phyloP scores from a whole-genome alignment of 2,797 vertebrate genomes.

The Vultur gryphus region DNA sequence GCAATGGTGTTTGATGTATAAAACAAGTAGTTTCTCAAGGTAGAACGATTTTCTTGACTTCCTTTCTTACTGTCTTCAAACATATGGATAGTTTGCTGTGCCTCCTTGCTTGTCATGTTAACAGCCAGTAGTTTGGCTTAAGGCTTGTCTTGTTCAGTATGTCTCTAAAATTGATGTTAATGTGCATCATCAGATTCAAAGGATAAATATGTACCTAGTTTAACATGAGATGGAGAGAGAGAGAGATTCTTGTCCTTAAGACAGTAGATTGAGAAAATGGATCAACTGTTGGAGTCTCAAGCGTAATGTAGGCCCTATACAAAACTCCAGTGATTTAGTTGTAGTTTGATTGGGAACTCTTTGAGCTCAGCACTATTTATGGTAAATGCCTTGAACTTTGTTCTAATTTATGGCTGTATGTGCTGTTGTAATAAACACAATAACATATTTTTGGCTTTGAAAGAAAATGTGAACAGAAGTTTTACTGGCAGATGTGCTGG shows the following conservation, averaged over 20 bases:
- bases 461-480: not conserved
- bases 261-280: not conserved
- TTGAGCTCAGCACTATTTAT: not conserved
- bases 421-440: not conserved
- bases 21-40: not conserved
- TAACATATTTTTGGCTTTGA: not conserved
- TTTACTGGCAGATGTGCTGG: not conserved
- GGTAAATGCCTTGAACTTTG: not conserved
- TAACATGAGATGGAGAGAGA: not conserved
- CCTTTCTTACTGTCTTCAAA: not conserved
- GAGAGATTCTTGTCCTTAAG: not conserved
- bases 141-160: not conserved
- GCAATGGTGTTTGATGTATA: not conserved
- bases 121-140: not conserved
- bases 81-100: not conserved
- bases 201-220: not conserved
- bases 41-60: not conserved
- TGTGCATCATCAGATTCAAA: not conserved
- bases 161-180: not conserved
- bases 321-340: not conserved
- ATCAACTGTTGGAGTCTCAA: not conserved
- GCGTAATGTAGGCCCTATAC: not conserved
- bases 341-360: not conserved
- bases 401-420: not conserved
- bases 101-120: not conserved